These are phyloP conservation scores for Halesus radiatus DNA, from an alignment of 1,140 invertebrate genomes.

Conservation along the genomic window DNA sequence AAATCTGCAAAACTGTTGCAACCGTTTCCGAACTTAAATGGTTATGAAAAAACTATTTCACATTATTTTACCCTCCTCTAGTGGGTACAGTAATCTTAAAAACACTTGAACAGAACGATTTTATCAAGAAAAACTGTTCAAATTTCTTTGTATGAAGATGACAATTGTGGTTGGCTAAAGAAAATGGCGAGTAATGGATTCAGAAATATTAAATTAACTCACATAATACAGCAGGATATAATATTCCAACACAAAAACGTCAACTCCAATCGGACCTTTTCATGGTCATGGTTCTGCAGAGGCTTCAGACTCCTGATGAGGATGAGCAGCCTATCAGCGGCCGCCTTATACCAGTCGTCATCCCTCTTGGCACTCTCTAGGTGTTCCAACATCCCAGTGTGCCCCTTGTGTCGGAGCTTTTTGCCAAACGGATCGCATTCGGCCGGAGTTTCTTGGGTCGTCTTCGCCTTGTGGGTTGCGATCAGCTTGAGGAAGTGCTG, in stretches of 20 bases:
- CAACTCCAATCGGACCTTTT: constrained; percentile 72
- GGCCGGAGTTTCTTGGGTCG: constrained; percentile 26
- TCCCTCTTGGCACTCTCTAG: constrained; percentile 66
- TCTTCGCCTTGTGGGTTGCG: constrained; percentile 55
- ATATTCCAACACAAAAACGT: constrained; percentile 67
- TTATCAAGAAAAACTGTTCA: too few species aligned
- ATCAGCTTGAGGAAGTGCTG: constrained; percentile 50
- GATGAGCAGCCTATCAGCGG: constrained; percentile 70
- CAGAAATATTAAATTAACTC: constrained; percentile 55
- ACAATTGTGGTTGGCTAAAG: too few species aligned
- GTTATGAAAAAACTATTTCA: too few species aligned
- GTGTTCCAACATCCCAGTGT: constrained; percentile 62
- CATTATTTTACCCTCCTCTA: too few species aligned
- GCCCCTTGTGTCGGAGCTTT: constrained; percentile 50
- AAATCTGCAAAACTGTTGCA: too few species aligned
- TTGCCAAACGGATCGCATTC: constrained; percentile 54
- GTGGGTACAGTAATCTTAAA: too few species aligned
- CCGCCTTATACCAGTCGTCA: constrained; percentile 72
- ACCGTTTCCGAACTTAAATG: too few species aligned
- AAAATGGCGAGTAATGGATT: too few species aligned
- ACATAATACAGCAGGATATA: constrained; percentile 71
- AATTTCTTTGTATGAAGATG: too few species aligned
- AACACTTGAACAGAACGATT: too few species aligned
- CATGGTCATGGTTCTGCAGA: constrained; percentile 70
- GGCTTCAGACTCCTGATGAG: constrained; percentile 68